Conservation (phyloP, 2,113 vertebrate genomes). For the Mellivora capensis region DNA sequence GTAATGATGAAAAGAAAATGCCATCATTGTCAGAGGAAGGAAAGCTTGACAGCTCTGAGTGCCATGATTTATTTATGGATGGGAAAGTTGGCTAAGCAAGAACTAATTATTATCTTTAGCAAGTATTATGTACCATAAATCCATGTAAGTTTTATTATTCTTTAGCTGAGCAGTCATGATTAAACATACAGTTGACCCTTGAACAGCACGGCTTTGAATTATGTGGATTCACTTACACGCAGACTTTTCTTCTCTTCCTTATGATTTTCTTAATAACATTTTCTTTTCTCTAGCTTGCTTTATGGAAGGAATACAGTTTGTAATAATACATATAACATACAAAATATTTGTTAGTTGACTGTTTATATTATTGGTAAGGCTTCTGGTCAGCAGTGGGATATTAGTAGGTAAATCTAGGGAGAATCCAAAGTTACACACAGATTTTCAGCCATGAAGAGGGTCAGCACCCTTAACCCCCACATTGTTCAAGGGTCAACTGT, state of each 20-base stretch:
- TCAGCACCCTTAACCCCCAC: background rate
- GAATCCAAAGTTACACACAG: background rate
- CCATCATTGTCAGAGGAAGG: background rate
- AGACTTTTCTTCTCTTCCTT: background rate
- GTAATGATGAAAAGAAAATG: conserved; percentile 11
- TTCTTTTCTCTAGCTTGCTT: background rate
- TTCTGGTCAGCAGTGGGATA: background rate
- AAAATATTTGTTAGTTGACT: background rate
- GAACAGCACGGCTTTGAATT: background rate
- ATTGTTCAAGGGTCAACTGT: background rate
- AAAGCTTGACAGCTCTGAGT: background rate
- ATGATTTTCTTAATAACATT: background rate
- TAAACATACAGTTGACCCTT: background rate
- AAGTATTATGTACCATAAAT: background rate
- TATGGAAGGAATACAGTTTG: background rate
- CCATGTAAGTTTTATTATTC: background rate
- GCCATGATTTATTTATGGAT: conserved; percentile 39
- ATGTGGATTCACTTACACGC: background rate
- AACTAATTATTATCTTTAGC: background rate
- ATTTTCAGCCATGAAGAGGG: background rate
- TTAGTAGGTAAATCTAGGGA: background rate
- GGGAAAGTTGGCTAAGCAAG: background rate
- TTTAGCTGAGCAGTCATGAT: background rate
- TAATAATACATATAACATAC: background rate
- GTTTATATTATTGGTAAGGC: background rate